Base-by-base conservation (phyloP, 2,113 vertebrate species). In the Chaenocephalus aceratus region DNA sequence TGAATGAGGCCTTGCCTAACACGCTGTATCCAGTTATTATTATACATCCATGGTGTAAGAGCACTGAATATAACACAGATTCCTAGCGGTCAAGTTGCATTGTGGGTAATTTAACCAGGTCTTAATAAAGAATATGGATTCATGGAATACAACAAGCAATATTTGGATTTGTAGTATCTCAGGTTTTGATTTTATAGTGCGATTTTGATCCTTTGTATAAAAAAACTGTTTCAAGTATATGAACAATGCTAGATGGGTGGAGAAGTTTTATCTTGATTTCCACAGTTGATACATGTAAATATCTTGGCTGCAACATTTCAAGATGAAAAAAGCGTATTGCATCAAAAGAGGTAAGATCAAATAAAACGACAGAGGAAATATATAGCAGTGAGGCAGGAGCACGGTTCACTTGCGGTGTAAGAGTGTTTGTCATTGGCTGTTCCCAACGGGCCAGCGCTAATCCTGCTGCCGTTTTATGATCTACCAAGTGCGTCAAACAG, bases 401-500 rank as follows among this genome's bases (percentile, higher is more conserved):
- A 34, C 30, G 13, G 63, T 69, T 73, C 66, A 81, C 53, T 79
- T 4, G 49, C 71, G 56, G 79, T 21, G 21, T 21, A 21, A 21
- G 21, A 72, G 34, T 71, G 34, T 61, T 63, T 73, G 83, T 88
- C 87, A 79, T 80, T 86, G 65, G 53, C 54, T 46, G 45, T 75
- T 74, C 87, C 82, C 57, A 54, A 48, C 11, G 54, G 85, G 54
- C 63, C 54, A 10, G 60, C 2, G 62, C 60, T 88, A 92, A 90
- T 91, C 89, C 79, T 30, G 51, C 83, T 84, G 59, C 68, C 10
- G 69, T 86, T 91, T 90, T 88, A 87, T 85, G 89, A 90, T 86
- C 63, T 34, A 80, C 76, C 57, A 85, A 81, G 86, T 92, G 89
- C 88, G 89, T 92, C 91, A 90, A 72, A 85, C 84, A 73, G 62